Evolutionary conservation across 1,140 invertebrate species (phyloP).

Genomic region (Drosophila gunungcola): DNA sequence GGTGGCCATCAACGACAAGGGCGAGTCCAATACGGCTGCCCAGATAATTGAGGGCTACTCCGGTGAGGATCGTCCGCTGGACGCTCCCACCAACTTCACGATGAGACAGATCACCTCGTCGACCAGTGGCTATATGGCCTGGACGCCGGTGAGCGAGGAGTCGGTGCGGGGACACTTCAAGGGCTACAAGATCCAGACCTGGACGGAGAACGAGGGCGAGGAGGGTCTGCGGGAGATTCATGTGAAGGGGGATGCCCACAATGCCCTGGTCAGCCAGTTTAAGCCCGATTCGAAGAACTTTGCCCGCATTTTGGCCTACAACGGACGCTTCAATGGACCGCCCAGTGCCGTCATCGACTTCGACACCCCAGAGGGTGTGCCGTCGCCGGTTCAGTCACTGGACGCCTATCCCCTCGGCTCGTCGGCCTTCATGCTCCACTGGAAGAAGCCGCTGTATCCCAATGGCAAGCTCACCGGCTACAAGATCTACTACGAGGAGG

Average conservation of each 20-base stretch:
- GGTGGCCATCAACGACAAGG: constrained; percentile 94
- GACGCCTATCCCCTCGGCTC: constrained; percentile 94
- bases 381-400: constrained; percentile 93
- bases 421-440: constrained; percentile 94
- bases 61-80: constrained; percentile 95
- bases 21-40: constrained; percentile 93
- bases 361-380: constrained; percentile 96
- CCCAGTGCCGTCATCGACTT: constrained; percentile 93
- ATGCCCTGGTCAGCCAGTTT: constrained; percentile 91
- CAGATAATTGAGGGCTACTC: constrained; percentile 95
- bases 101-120: constrained; percentile 90
- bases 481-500: constrained; percentile 94
- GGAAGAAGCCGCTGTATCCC: constrained; percentile 96
- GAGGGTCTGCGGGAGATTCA: constrained; percentile 91
- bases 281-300: constrained; percentile 95
- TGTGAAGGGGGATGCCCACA: constrained; percentile 90
- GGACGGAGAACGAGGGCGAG: constrained; percentile 93
- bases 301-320: constrained; percentile 95
- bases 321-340: constrained; percentile 95
- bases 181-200: constrained; percentile 98
- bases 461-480: constrained; percentile 98
- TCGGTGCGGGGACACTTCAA: constrained; percentile 95
- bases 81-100: constrained; percentile 94
- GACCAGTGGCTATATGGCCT: constrained; percentile 92
- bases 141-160: constrained; percentile 91